Conservation (phyloP, 1,140 invertebrate species). For the Amyelois transitella region DNA sequence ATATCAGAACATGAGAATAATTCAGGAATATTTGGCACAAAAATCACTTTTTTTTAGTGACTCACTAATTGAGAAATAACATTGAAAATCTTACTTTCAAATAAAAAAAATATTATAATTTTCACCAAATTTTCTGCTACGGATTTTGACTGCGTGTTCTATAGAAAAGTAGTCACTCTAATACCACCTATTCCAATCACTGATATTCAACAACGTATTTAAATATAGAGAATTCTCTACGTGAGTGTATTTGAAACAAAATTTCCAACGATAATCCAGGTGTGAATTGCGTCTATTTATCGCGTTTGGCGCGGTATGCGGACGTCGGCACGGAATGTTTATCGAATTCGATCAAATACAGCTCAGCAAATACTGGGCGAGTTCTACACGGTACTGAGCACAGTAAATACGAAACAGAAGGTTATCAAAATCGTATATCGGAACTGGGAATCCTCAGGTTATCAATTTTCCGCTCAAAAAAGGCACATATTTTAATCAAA, state of each 20-base stretch:
- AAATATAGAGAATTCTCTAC: not conserved
- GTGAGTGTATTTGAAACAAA: not conserved
- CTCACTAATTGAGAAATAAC: too few species aligned
- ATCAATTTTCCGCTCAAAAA: too few species aligned
- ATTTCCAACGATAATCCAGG: not conserved
- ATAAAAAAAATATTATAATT: too few species aligned
- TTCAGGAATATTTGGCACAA: too few species aligned
- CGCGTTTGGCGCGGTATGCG: not conserved
- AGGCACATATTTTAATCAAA: too few species aligned
- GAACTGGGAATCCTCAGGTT: too few species aligned
- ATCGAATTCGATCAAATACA: not conserved
- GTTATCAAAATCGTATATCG: not conserved
- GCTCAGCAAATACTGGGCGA: not conserved
- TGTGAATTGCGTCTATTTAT: not conserved
- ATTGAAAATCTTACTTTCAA: too few species aligned
- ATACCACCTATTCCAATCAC: not conserved
- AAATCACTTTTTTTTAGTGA: too few species aligned
- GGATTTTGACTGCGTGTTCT: too few species aligned
- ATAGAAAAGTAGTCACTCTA: not conserved
- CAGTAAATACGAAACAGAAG: not conserved
- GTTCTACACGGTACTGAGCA: not conserved
- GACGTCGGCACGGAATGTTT: not conserved
- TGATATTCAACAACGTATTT: not conserved
- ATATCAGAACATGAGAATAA: too few species aligned
- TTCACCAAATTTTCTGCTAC: too few species aligned